Evolutionary conservation across 2,113 vertebrate species (phyloP), one percentile per base, ranked within the genome.

Genomic region (Loxodonta africana): DNA sequence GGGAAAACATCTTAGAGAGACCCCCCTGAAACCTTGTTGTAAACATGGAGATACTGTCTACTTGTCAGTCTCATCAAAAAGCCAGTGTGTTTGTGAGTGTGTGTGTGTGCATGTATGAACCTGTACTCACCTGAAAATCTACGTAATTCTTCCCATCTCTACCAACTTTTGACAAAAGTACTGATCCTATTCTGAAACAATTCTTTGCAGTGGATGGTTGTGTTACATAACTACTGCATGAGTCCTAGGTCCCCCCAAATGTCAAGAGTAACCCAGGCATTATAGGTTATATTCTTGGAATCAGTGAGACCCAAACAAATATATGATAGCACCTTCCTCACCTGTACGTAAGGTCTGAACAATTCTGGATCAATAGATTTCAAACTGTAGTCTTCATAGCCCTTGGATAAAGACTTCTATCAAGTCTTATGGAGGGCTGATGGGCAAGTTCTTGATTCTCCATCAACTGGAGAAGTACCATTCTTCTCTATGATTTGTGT

Each of bases 351-450:
- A 6, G 33, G 8, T 85, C 33, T 96, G n/a, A 69, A 71, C 30
- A 84, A 81, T 91, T 91, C 14, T 25, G 87, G 11, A 17, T 88
- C n/a, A 81, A 26, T 80, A 74, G 10, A 74, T 96, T 94, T 92
- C 15, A 65, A 94, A 69, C 17, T 48, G 25, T 63, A 28, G 20
- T 80, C 57, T 57, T 84, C 44, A 51, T 8, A 23, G 51, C 6
- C 48, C 73, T 91, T 93, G 30, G 20, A 73, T 28, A 18, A 30
- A 69, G 28, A 69, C 28, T 57, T 63, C 14, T 30, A 46, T 85
- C 33, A 84, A 62, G 30, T 69, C 14, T 48, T 62, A 85, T 23
- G 1, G 10, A 86, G 41, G 53, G 18, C 82, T 51, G 33, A 26
- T 53, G 33, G 18, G 30, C 9, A 77, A 8, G 8, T 3, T 67